Base-by-base conservation (phyloP, 2,797 vertebrate species). In the Neosilurus mollespiculum region DNA sequence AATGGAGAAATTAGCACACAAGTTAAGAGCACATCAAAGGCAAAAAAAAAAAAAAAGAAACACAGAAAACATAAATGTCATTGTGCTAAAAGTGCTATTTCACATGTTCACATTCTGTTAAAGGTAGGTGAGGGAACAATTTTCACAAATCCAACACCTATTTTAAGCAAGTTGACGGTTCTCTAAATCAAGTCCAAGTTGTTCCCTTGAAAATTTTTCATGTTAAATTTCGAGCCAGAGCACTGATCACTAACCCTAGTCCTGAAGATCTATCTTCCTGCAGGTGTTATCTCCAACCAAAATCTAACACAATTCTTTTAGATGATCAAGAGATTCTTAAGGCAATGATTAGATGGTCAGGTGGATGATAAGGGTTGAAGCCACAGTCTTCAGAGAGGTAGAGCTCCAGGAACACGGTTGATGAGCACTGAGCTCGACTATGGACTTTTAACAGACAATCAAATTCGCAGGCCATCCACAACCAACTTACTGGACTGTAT, bases 401-500 rank as follows among this genome's bases (percentile, higher is more conserved):
- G 43, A 43, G 43, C 43, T 43, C 43, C 43, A 43, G 43, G 43
- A 43, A 43, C 43, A 43, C 4, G 4, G 43, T 8, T 2, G 43
- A 43, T 43, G 43, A 43, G 43, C 43, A 43, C 8, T 2, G 43
- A 43, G 8, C 4, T 43, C 8, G 43, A 43, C 8, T 43, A 43
- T 43, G 8, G 43, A 43, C 43, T 43, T 30, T 5, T 4, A 43
- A 43, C 43, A 43, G 4, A 43, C 43, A 43, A 5, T 43, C 43
- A 43, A 43, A 43, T 43, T 43, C 43, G 8, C 65, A 43, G 14
- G 58, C 75, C 5, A 58, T 43, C 9, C 20, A 56, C 53, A 37
- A 16, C 26, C 26, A 18, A 16, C 64, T 66, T 54, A 70, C 51
- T 78, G 53, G 56, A 86, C n/a, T 83, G 59, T 77, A 49, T 65